Base-by-base conservation (phyloP, 2,113 vertebrate species). In the Carassius carassius region DNA sequence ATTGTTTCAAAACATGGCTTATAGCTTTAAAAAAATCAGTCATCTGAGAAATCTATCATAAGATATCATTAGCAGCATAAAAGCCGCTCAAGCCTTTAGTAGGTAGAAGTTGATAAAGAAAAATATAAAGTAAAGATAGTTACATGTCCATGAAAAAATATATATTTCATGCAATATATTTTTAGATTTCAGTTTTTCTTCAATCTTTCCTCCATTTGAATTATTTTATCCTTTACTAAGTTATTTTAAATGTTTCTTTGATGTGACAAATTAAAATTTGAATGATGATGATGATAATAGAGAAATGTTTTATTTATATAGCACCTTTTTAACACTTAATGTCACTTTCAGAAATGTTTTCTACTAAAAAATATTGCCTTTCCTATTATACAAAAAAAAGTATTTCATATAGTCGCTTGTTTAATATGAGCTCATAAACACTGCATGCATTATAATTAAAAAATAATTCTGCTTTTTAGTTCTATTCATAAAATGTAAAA, bases 31-130 rank as follows among this genome's bases (percentile, higher is more conserved):
- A 37, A 37, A 37, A 3, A 37, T 4, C 5, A 4, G 41, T 80
- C 60, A 63, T 65, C 60, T 81, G 62, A 65, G 62, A 81, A 81
- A 23, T 47, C 29, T 17, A 47, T 47, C 58, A 25, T 78, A 62
- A 78, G 21, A 58, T 44, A 41, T 79, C 62, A 79, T 80, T 65
- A 51, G 21, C 8, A 67, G 44, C 62, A 67, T 65, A 29, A 51
- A 67, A 81, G 67, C 78, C 78, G 21, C 8, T 81, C 44, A 41
- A 35, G 47, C 29, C 25, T 37, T 70, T 82, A 69, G 17, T 82
- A 13, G 56, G 6, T 56, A n/a, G 19, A 9, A 60, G 6, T 1
- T n/a, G 11, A 6, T 73, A 73, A 73, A 73, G 72, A 49, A 47
- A 47, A 47, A 74, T 25, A 74, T n/a, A 25, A 73, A 35, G 35